Evolutionary conservation across 23 tunicate genomes (phyloP), one percentile per base, ranked within the genome.

Genomic region (Trididemnum clinides): DNA sequence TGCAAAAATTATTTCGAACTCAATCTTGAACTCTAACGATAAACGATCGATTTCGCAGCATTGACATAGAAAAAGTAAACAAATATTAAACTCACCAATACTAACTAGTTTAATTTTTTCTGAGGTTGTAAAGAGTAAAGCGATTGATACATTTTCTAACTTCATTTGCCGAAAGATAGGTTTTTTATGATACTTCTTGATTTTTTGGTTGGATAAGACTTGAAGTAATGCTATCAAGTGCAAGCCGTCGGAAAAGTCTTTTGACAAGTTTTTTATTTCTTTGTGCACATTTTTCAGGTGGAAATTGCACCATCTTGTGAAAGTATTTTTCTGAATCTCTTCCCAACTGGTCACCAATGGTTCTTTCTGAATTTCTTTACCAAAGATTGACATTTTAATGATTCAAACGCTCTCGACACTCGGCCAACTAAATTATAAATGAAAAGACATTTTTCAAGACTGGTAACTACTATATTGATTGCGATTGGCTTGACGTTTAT

Each of bases 221-320:
- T 97, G 95, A 33, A 97, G 64, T 25, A 97, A 85, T 12, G 85
- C 76, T 50, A 92, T 97, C 27, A 97, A 83, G 69, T 95, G 50
- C 64, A 97, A 37, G 26, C 99, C 99, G 44, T 92, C 97, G 39
- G 95, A 85, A 29, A 97, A 82, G 79, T 97, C 99, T 27, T 90
- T 88, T 23, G 85, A 92, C 78, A 97, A 71, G 35, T 49, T 83
- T 21, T 73, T 89, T 37, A 97, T 28, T 23, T 93, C 84, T 82
- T 92, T 92, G 89, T 97, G 85, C 64, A 94, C 94, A 33, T 86
- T 71, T 77, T 89, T 92, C 49, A 97, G 57, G 82, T 97, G 99
- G 78, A 92, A 92, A 75, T 97, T 97, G 89, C 99, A 97, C 99
- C 99, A 97, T 51, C 99, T 71, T 2, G 97, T 92, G 86, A 97